Percentiles rank a stretch among this genome's conserved stretches.
Conservation (phyloP, 2,113 vertebrate genomes). For the Corynorhinus townsendii region DNA sequence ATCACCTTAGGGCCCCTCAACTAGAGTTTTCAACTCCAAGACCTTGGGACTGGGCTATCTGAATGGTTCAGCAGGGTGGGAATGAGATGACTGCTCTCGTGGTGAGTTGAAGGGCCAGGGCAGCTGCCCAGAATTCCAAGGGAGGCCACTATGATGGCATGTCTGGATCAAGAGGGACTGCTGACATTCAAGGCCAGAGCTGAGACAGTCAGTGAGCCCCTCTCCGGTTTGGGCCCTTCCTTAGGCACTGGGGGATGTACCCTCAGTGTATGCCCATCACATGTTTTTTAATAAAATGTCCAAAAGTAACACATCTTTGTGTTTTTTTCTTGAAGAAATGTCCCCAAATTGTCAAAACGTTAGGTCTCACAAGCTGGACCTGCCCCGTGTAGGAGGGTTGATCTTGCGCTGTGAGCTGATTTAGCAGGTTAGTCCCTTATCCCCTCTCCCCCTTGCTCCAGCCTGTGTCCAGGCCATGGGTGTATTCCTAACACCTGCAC, state of each 20-base stretch:
- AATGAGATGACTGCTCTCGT: accelerated
- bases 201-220: too few species aligned
- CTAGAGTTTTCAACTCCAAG: not conserved
- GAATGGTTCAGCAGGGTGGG: accelerated
- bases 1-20: accelerated
- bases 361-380: too few species aligned
- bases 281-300: not conserved
- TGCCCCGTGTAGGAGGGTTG: not conserved
- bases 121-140: accelerated
- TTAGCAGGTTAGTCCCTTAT: accelerated
- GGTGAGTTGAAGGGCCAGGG: accelerated
- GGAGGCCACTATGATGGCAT: accelerated
- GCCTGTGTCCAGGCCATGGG: accelerated
- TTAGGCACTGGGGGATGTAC: too few species aligned
- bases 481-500: accelerated
- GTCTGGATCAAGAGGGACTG: not conserved
- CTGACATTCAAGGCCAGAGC: not conserved
- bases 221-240: accelerated
- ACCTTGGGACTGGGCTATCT: accelerated
- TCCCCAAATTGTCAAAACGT: not conserved
- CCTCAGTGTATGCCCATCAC: accelerated
- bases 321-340: not conserved
- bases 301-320: not conserved
- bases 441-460: not conserved
- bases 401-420: not conserved